A percentile compares a stretch with the other conserved stretches of the same genome.
These are phyloP conservation scores for Leuctra nigra DNA, from an alignment of 2,888 invertebrate species.

Conservation along the genomic window DNA sequence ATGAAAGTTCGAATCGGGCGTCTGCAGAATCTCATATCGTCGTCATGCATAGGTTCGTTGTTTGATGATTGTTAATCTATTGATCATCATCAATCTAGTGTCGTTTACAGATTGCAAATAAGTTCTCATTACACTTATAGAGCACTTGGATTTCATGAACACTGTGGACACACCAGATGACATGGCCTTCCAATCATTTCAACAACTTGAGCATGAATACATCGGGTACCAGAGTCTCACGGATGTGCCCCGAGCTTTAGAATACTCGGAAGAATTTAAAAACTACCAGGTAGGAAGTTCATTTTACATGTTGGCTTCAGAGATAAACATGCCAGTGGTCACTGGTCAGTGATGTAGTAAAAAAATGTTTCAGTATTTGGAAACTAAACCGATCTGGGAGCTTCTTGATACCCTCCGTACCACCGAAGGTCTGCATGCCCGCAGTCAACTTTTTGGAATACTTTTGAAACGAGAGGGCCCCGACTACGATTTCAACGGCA, in stretches of 20 bases:
- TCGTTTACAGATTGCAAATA: constrained; percentile 15
- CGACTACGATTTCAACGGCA: constrained; percentile 61
- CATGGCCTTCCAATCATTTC: constrained; percentile 72
- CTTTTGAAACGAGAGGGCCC: constrained; percentile 74
- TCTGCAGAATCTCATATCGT: constrained; percentile 93
- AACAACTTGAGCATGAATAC: constrained; percentile 84
- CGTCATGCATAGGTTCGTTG: constrained; percentile 95
- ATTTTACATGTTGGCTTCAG: not conserved
- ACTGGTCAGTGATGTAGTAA: too few species aligned
- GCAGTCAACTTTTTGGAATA: constrained; percentile 78
- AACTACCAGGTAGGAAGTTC: constrained; percentile 42
- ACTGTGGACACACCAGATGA: constrained; percentile 61
- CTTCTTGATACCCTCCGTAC: constrained; percentile 63
- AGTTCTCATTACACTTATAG: constrained; percentile 50
- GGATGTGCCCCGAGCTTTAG: constrained; percentile 79
- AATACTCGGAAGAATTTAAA: constrained; percentile 60
- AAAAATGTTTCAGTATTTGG: constrained; percentile 46
- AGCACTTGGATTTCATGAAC: constrained; percentile 96
- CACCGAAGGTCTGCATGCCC: constrained; percentile 67
- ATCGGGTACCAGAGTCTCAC: constrained; percentile 94
- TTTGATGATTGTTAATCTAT: constrained; percentile 30
- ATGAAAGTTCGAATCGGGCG: constrained; percentile 93
- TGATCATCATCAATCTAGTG: not conserved
- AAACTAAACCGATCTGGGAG: constrained; percentile 61
- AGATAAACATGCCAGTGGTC: not conserved